Evolutionary conservation across 1,140 invertebrate species (phyloP).

Genomic region (Drosophila ohnishii): DNA sequence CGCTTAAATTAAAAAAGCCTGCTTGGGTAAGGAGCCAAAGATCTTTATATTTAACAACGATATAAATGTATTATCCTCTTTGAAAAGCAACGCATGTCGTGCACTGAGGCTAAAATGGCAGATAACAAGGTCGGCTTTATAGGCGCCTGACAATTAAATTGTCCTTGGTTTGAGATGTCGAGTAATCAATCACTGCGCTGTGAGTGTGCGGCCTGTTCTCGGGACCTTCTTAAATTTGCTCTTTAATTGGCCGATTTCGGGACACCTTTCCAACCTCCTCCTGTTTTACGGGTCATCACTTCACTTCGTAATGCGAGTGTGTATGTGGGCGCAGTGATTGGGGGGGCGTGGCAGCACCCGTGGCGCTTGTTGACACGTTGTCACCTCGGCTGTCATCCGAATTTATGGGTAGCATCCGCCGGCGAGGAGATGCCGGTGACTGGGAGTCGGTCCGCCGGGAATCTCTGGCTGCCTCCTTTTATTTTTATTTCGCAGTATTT

Average conservation of each 20-base stretch:
- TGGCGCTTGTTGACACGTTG: conserved; percentile 78
- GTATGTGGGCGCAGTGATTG: conserved; percentile 11
- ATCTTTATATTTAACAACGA: neutral
- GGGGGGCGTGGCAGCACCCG: conserved; percentile 47
- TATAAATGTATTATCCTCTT: neutral
- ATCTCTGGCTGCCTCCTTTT: conserved; percentile 8
- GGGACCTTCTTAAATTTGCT: conserved; percentile 40
- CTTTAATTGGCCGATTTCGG: conserved; percentile 55
- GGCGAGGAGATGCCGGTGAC: conserved; percentile 20
- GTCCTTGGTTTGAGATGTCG: neutral
- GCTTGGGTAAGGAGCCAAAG: neutral
- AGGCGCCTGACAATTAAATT: conserved; percentile 14
- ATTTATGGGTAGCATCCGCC: conserved; percentile 61
- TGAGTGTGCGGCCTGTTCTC: neutral
- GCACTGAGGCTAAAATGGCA: conserved; percentile 11
- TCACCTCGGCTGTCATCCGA: conserved; percentile 75
- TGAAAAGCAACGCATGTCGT: conserved; percentile 3
- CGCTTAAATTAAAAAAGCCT: neutral
- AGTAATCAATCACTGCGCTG: conserved; percentile 54
- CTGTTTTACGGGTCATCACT: conserved; percentile 22
- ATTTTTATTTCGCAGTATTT: conserved; percentile 23
- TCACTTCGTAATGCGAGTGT: conserved; percentile 1
- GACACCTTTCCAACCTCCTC: conserved; percentile 16
- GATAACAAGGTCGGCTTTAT: conserved; percentile 6
- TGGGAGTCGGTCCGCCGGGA: conserved; percentile 26